Conservation (phyloP, 2,888 invertebrate genomes). For the Steinernema hermaphroditum region DNA sequence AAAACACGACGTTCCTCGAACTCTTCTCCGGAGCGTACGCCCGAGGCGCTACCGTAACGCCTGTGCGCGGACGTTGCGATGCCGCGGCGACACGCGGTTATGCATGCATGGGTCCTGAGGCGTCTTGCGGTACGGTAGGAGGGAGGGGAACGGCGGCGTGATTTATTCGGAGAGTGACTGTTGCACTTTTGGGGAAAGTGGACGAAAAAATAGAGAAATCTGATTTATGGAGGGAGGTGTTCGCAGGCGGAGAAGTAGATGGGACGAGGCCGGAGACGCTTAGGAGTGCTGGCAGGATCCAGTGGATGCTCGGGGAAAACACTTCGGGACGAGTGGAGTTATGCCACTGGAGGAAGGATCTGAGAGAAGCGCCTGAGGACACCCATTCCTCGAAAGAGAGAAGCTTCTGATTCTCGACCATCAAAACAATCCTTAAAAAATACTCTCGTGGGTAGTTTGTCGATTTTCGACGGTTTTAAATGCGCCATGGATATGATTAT, state of each 20-base stretch:
- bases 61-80: not conserved
- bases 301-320: no score
- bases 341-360: no score
- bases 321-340: no score
- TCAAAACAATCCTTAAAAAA: no score
- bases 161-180: not conserved
- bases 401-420: no score
- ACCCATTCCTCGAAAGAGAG: no score
- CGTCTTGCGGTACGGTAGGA: not conserved
- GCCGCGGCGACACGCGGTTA: not conserved
- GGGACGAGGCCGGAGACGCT: not conserved
- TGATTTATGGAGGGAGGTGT: constrained; percentile 17
- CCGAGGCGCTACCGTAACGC: constrained; percentile 20
- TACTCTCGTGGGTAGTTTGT: no score
- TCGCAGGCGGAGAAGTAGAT: not conserved
- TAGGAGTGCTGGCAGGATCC: no score
- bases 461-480: no score
- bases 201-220: not conserved
- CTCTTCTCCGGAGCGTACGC: not conserved
- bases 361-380: no score
- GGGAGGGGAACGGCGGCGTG: not conserved
- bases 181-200: not conserved
- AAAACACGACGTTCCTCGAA: constrained; percentile 15
- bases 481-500: no score
- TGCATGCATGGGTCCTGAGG: not conserved